Conservation (phyloP, 2,113 vertebrate species). For the Parus major region DNA sequence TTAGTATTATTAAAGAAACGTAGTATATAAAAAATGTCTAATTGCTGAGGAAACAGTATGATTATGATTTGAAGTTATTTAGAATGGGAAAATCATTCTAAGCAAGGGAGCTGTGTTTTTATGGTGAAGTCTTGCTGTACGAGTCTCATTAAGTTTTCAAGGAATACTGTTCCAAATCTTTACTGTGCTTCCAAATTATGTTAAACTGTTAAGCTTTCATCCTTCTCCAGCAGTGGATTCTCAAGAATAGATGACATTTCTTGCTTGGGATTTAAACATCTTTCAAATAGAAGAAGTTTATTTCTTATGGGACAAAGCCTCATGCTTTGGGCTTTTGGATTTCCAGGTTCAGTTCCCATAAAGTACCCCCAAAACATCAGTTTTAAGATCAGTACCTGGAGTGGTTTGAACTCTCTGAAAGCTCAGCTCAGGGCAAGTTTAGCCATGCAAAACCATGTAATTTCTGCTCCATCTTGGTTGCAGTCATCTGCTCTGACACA, state of each 20-base stretch:
- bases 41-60: slow-evolving; percentile 47
- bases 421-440: background rate
- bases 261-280: background rate
- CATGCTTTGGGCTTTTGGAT: background rate
- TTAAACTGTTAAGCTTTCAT: background rate
- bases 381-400: background rate
- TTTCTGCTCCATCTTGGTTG: slow-evolving; percentile 17
- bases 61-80: slow-evolving; percentile 37
- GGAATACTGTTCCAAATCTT: slow-evolving; percentile 1
- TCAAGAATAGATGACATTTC: background rate
- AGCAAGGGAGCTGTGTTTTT: background rate
- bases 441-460: background rate
- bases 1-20: slow-evolving; percentile 50
- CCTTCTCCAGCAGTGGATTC: background rate
- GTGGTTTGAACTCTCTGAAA: background rate
- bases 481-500: slow-evolving; percentile 53
- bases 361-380: background rate
- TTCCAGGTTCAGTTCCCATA: background rate
- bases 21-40: slow-evolving; percentile 40
- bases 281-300: background rate
- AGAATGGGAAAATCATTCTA: background rate
- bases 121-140: background rate
- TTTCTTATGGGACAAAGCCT: background rate
- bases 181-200: background rate
- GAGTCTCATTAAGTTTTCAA: slow-evolving; percentile 2